These are phyloP conservation scores for Megaleporinus macrocephalus DNA, from an alignment of 2,113 vertebrate species.

Conservation along the genomic window DNA sequence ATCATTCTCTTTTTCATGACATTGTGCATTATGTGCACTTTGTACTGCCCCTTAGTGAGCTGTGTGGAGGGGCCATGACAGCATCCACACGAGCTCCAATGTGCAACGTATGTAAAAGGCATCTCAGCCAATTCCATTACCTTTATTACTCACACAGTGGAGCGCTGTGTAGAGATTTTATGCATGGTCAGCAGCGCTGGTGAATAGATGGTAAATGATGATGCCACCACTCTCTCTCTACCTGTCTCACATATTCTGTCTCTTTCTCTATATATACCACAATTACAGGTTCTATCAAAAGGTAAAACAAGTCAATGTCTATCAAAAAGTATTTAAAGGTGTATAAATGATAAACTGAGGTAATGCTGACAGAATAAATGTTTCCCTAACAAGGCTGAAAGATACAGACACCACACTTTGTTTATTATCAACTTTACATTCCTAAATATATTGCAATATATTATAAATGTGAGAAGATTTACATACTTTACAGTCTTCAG, in stretches of 20 bases:
- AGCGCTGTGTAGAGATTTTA: background rate
- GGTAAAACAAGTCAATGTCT: background rate
- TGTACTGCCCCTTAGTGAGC: too few relatives aligned
- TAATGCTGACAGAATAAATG: too few relatives aligned
- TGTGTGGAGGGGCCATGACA: background rate
- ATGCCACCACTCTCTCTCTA: background rate
- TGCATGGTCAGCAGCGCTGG: background rate
- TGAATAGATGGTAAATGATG: background rate
- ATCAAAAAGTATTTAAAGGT: background rate
- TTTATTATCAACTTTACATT: too few relatives aligned
- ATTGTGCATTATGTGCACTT: background rate
- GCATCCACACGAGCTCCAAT: background rate
- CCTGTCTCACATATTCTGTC: background rate
- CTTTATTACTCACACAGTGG: slow-evolving; percentile 21
- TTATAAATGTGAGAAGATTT: too few relatives aligned
- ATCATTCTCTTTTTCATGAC: background rate
- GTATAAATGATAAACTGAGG: too few relatives aligned
- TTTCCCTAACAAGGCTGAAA: too few relatives aligned
- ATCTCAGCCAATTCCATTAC: slow-evolving; percentile 21
- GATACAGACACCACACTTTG: background rate
- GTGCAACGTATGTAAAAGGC: slow-evolving; percentile 15
- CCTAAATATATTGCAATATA: too few relatives aligned
- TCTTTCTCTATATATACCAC: background rate
- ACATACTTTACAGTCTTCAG: too few relatives aligned
- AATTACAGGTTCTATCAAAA: background rate